Conservation (phyloP, 2,888 invertebrate genomes). For the Siphonodentalium dalli region DNA sequence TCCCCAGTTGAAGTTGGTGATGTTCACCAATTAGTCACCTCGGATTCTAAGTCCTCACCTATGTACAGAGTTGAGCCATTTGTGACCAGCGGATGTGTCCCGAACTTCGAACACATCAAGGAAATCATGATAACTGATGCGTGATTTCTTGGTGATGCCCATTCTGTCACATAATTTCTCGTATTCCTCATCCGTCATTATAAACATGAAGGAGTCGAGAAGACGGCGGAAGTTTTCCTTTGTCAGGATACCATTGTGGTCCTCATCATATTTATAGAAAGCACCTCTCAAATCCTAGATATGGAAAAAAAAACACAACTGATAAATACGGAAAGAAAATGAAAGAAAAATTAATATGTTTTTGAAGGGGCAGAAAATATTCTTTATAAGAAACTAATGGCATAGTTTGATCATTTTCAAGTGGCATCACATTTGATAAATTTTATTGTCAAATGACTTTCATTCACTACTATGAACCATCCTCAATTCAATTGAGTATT, state of each 20-base stretch:
- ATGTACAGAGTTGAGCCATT: constrained; percentile 61
- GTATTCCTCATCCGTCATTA: constrained; percentile 55
- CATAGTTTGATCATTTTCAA: too few species aligned
- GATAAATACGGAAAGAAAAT: constrained; percentile 27
- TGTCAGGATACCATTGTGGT: constrained; percentile 53
- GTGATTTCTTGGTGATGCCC: constrained; percentile 42
- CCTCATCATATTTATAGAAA: constrained; percentile 63
- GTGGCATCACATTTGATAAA: too few species aligned
- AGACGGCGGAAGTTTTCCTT: constrained; percentile 56
- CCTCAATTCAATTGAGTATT: too few species aligned
- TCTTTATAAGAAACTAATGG: too few species aligned
- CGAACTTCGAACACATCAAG: constrained; percentile 57
- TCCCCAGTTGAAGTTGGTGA: too few species aligned
- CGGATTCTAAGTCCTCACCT: too few species aligned
- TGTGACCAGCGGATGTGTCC: constrained; percentile 59
- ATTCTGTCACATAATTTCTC: constrained; percentile 54
- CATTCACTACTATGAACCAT: too few species aligned
- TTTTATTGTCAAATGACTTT: too few species aligned
- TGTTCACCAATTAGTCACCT: too few species aligned
- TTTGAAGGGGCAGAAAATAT: too few species aligned
- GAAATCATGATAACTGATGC: constrained; percentile 57
- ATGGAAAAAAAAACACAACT: too few species aligned
- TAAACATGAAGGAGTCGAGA: constrained; percentile 58
- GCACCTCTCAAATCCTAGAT: constrained; percentile 60
- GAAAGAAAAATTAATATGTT: neutral